Conservation (phyloP, 1,140 invertebrate species). For the Ericerus pela region DNA sequence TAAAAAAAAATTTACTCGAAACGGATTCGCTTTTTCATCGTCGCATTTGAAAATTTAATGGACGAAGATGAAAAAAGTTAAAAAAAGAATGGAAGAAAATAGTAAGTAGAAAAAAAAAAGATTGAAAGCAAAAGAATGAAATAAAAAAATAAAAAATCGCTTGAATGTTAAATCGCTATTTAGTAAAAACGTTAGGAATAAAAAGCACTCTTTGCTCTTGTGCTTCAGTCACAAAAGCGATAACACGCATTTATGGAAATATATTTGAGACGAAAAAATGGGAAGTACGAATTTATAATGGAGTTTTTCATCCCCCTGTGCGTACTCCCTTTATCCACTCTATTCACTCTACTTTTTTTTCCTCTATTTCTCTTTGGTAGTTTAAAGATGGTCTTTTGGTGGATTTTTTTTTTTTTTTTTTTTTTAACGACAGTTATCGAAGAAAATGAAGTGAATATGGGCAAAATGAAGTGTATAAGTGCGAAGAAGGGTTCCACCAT, state of each 20-base stretch:
- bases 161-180: background rate
- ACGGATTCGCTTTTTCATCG: too few species aligned
- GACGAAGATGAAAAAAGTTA: too few species aligned
- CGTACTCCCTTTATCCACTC: too few species aligned
- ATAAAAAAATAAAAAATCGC: too few species aligned
- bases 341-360: too few species aligned
- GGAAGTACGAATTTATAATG: constrained; percentile 6
- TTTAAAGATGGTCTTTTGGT: background rate
- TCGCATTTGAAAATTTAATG: too few species aligned
- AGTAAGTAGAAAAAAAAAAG: too few species aligned
- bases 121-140: too few species aligned
- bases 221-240: background rate
- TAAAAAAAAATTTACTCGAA: too few species aligned
- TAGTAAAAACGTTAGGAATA: background rate
- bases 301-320: too few species aligned
- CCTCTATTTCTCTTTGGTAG: too few species aligned
- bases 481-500: constrained; percentile 5
- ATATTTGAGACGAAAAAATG: background rate
- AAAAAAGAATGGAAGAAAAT: too few species aligned
- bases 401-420: background rate
- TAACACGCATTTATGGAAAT: background rate
- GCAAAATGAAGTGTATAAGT: constrained; percentile 7
- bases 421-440: background rate
- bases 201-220: background rate
- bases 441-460: constrained; percentile 7